phyloP scores from a whole-genome alignment of 2,797 vertebrate genomes.

The Oophaga sylvatica region DNA sequence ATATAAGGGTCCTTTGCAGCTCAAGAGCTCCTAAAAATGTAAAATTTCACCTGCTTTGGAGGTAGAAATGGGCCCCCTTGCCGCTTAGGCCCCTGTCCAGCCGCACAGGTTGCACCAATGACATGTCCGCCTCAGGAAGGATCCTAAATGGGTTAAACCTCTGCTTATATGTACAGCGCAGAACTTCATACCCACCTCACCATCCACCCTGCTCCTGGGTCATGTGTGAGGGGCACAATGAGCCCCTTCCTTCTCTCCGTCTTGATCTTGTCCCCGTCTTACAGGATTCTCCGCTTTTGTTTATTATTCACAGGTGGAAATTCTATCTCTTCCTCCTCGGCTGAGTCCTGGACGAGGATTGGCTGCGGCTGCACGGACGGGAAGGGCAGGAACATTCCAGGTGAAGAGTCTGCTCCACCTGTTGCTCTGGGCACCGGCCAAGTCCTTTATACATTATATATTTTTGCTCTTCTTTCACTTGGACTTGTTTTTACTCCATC shows the following conservation, averaged over 20 bases:
- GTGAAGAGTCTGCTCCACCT: slow-evolving; percentile 49
- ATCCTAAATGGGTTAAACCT: neutral
- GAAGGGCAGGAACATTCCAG: slow-evolving; percentile 52
- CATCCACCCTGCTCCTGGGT: neutral
- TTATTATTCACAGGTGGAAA: neutral
- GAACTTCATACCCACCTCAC: neutral
- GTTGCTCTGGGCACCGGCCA: neutral
- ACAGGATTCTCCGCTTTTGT: slow-evolving; percentile 36
- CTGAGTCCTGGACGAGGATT: slow-evolving; percentile 17
- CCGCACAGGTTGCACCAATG: too few species aligned
- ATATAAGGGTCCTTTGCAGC: too few species aligned
- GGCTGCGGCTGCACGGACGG: slow-evolving; percentile 30
- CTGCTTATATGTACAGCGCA: neutral
- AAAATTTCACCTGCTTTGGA: too few species aligned
- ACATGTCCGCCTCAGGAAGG: neutral
- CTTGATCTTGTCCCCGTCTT: neutral
- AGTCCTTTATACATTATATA: neutral
- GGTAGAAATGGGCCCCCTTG: too few species aligned
- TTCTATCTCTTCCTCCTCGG: slow-evolving; percentile 27
- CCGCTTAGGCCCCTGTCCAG: too few species aligned
- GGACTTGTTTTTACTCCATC: neutral
- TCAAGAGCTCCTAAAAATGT: too few species aligned
- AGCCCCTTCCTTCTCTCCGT: neutral
- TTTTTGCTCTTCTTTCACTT: neutral
- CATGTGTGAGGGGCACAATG: neutral